Percentiles rank a stretch among this genome's conserved stretches.
These are phyloP conservation scores for Eristalinus sepulchralis DNA, from an alignment of 2,888 invertebrate species.

Conservation along the genomic window DNA sequence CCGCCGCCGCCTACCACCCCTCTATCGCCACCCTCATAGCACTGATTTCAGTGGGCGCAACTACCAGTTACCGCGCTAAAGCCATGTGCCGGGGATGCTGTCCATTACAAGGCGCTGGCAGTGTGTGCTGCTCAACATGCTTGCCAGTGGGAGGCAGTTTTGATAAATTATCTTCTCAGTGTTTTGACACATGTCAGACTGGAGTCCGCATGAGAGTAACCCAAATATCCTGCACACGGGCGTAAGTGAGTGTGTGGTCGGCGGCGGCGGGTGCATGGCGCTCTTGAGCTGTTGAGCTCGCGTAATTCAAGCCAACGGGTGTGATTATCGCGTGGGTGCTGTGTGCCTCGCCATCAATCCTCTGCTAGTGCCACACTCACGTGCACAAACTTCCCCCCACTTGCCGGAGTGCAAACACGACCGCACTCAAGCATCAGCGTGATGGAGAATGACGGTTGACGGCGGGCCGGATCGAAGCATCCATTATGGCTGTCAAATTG, in stretches of 20 bases:
- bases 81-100: slow-evolving; percentile 48
- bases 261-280: slow-evolving; percentile 9
- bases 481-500: slow-evolving; percentile 46
- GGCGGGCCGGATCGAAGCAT: slow-evolving; percentile 36
- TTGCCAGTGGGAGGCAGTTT: slow-evolving; percentile 42
- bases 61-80: slow-evolving; percentile 60
- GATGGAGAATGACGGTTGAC: slow-evolving; percentile 33
- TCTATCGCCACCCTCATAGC: not conserved
- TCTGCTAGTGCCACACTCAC: not conserved
- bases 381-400: not conserved
- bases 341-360: not conserved
- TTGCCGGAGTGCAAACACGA: not conserved
- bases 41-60: slow-evolving; percentile 53
- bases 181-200: slow-evolving; percentile 70
- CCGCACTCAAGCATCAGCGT: not conserved
- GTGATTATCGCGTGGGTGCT: not conserved
- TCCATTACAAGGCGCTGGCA: slow-evolving; percentile 53
- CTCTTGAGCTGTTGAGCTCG: not conserved
- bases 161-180: slow-evolving; percentile 69
- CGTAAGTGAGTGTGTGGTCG: not conserved
- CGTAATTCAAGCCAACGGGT: slow-evolving; percentile 23
- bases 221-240: slow-evolving; percentile 57
- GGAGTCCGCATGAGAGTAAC: slow-evolving; percentile 52
- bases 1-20: not conserved
- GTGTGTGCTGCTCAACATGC: slow-evolving; percentile 10